Base-by-base conservation (phyloP, 2,113 vertebrate species). In the Euleptes europaea region DNA sequence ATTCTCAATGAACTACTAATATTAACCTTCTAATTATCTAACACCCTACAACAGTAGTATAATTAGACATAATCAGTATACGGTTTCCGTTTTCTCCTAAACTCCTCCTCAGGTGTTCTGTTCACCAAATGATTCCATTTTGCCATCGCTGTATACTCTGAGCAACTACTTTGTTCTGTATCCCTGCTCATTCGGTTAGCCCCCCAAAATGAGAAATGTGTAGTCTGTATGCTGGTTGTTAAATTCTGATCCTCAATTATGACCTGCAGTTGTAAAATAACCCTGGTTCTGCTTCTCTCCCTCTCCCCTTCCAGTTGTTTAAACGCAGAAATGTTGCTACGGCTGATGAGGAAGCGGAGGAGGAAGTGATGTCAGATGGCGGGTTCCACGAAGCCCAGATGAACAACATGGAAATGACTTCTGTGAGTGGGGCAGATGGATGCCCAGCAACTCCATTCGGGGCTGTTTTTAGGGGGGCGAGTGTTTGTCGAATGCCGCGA, bases 361-460 rank as follows among this genome's bases (percentile, higher is more conserved):
- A 99, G n/a, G 98, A 99, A 92, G 97, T 97, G 66, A 99, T 99
- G 98, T 98, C 97, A 2, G 98, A 99, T 93, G 98, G 98, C 13
- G 98, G 98, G 85, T 98, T 97, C 94, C 97, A 99, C 85, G 98
- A 99, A 94, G 97, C 98, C 65, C 98, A 99, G 93, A 97, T 97
- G 80, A 99, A 99, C 95, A 99, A 98, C 90, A 97, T 99, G 97
- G 98, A 99, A 92, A 98, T 98, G 96, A 93, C 94, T 40, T 95
- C 95, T 80, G 98, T 99, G 89, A 97, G 97, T 95, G 79, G 65
- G 44, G 31, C 69, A 44, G 86, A 77, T 9, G 42, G 84, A 74
- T 9, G 23, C 26, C 1, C 66, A 90, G 77, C 81, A 86, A 47
- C n/a, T 42, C 21, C 47, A 13, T 42, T 81, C 38, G 21, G 49